Evolutionary conservation across 1,140 invertebrate species (phyloP).

Genomic region (Panulirus ornatus): DNA sequence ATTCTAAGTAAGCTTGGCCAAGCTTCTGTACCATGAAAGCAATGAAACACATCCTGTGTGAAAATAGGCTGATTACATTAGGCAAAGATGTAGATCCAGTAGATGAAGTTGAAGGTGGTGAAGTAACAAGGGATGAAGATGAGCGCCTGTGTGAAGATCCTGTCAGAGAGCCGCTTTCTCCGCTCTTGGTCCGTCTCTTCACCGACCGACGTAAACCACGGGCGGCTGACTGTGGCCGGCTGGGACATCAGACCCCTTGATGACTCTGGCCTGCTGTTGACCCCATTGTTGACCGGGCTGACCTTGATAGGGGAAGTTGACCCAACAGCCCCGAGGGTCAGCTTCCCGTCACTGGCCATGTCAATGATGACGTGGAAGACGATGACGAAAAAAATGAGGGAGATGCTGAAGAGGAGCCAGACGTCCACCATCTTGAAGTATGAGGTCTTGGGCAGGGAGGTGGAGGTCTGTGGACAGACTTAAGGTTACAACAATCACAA

Average conservation of each 20-base stretch:
- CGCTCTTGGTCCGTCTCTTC: background rate
- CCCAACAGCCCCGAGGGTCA: background rate
- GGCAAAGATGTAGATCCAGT: conserved; percentile 58
- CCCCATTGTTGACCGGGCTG: background rate
- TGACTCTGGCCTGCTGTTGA: background rate
- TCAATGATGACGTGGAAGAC: conserved; percentile 63
- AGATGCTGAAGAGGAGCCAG: conserved; percentile 63
- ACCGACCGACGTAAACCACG: background rate
- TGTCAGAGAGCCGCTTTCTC: conserved; percentile 40
- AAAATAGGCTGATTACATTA: background rate
- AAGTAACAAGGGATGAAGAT: conserved; percentile 60
- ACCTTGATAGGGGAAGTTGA: background rate
- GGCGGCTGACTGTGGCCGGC: background rate
- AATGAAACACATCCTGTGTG: no score
- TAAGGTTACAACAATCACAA: no score
- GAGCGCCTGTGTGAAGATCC: conserved; percentile 41
- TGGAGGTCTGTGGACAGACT: conserved; percentile 45
- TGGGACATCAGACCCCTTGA: background rate
- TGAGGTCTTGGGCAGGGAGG: conserved; percentile 58
- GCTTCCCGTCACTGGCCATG: conserved; percentile 56
- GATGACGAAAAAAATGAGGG: conserved; percentile 67
- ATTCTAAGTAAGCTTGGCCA: no score
- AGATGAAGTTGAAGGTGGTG: conserved; percentile 50
- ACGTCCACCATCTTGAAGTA: conserved; percentile 72
- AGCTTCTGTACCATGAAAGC: no score